Evolutionary conservation across 2,113 vertebrate genomes (phyloP), one percentile per base, ranked within the genome.

Genomic region (Poeciliopsis retropinna): DNA sequence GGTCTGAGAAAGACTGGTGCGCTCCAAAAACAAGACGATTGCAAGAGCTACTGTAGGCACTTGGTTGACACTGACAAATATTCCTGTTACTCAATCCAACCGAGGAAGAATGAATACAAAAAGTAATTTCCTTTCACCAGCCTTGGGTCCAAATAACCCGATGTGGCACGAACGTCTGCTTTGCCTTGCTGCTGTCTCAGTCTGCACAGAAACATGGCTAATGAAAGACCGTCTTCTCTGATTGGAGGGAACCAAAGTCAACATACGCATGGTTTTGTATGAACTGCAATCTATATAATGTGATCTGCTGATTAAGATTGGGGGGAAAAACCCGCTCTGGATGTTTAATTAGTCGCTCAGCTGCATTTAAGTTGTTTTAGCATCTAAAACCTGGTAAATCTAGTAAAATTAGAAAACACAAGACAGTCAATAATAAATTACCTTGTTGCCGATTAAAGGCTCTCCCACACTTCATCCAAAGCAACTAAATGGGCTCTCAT

Each of bases 81-180:
- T 27, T 34, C 67, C 15, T 0, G 31, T 81, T 64, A 69, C 61
- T 54, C 64, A 75, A 79, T 75, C 62, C 78, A 63, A 68, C 69
- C 70, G 78, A 74, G 31, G 66, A 78, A 69, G 76, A 81, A 72
- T 37, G 63, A 78, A 75, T 64, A 64, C 0, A 73, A 61, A 28
- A 61, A 29, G 13, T 29, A 5, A 29, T 84, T 88, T 82, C 37
- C 60, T 82, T 39, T 82, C 5, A 0, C 31, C 75, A 81, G 75
- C 88, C 75, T 28, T 70, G 73, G 68, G 82, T 83, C 84, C 64
- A 84, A 70, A 83, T 80, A 39, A 86, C 80, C 80, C 79, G 65
- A 30, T 70, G 44, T 19, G 72, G 76, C 76, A 41, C 73, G 66
- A 73, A 77, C 75, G 11, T 47, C 44, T 47, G 17, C 44, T 47